These are phyloP conservation scores for Brachyistius frenatus DNA, from an alignment of 2,113 vertebrate genomes.

Conservation along the genomic window DNA sequence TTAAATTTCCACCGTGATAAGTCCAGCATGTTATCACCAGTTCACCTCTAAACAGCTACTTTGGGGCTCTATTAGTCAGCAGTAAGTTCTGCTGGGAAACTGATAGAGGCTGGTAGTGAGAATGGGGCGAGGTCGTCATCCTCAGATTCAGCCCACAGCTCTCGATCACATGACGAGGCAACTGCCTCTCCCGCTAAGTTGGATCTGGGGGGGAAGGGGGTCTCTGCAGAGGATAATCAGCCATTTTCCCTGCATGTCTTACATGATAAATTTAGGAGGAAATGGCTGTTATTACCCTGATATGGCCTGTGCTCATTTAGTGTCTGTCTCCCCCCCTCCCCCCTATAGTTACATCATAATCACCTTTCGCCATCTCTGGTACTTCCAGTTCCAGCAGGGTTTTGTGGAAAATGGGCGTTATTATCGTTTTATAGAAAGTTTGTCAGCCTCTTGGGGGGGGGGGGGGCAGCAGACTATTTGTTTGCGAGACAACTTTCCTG, in stretches of 20 bases:
- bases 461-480: background rate
- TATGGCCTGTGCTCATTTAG: slow-evolving; percentile 21
- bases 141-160: slow-evolving; percentile 28
- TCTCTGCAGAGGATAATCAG: slow-evolving; percentile 29
- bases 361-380: slow-evolving; percentile 3
- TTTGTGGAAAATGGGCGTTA: slow-evolving; percentile 32
- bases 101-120: slow-evolving; percentile 9
- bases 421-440: slow-evolving; percentile 25
- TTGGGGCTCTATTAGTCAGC: slow-evolving; percentile 55
- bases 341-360: slow-evolving; percentile 37
- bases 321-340: background rate
- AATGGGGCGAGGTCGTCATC: slow-evolving; percentile 6
- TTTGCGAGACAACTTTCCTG: slow-evolving; percentile 29
- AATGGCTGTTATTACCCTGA: slow-evolving; percentile 53
- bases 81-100: slow-evolving; percentile 32
- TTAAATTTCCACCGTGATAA: slow-evolving; percentile 6
- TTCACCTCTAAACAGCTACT: slow-evolving; percentile 35
- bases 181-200: slow-evolving; percentile 25
- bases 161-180: slow-evolving; percentile 53
- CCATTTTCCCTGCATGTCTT: slow-evolving; percentile 27
- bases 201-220: slow-evolving; percentile 5
- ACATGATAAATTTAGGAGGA: slow-evolving; percentile 54
- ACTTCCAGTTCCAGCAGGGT: background rate
- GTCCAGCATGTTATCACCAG: slow-evolving; percentile 28
- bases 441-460: background rate